Conservation (phyloP, 1,140 invertebrate species). For the Sitobion miscanthi region DNA sequence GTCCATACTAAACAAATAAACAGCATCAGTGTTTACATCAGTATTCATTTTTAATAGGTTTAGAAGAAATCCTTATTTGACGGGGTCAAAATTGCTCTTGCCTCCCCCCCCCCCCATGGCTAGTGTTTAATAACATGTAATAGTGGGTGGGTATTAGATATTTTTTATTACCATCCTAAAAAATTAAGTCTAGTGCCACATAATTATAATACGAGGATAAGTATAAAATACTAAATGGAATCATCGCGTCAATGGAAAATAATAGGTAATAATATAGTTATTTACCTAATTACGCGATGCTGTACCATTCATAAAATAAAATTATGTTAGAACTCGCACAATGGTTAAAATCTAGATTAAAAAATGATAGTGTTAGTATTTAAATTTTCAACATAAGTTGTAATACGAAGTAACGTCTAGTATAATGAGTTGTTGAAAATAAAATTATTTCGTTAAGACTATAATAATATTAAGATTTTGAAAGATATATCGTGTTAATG, state of each 20-base stretch:
- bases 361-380: neutral
- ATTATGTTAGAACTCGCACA: neutral
- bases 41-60: too few species aligned
- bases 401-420: neutral
- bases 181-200: neutral
- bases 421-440: conserved; percentile 4
- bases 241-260: neutral
- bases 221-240: neutral
- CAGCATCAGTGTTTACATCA: too few species aligned
- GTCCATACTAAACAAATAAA: too few species aligned
- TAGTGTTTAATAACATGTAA: too few species aligned
- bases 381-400: conserved; percentile 24
- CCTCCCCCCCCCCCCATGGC: too few species aligned
- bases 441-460: neutral
- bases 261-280: neutral
- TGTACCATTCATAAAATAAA: neutral
- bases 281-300: neutral
- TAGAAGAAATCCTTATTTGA: too few species aligned
- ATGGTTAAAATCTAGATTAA: neutral
- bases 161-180: neutral
- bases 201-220: neutral
- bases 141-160: neutral
- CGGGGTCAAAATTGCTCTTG: too few species aligned
- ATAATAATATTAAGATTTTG: too few species aligned
- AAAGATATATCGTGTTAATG: too few species aligned